Percentiles rank a stretch among this genome's conserved stretches.
Conservation (phyloP, 1,140 invertebrate genomes). For the Pseudobourletiella spinata region DNA sequence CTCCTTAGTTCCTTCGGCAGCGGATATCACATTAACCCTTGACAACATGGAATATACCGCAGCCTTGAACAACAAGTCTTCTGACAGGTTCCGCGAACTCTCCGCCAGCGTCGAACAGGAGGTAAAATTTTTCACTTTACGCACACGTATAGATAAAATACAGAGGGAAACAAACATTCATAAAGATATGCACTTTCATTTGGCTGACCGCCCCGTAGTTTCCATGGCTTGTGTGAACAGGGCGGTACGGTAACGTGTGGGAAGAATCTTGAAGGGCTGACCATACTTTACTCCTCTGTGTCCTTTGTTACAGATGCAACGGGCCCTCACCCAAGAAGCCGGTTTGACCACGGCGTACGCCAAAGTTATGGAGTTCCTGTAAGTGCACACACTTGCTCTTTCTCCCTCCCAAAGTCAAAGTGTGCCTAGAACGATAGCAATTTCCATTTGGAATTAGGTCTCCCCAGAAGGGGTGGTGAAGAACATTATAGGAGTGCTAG, state of each 20-base stretch:
- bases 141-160: background rate
- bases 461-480: too few species aligned
- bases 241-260: too few species aligned
- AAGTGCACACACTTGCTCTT: too few species aligned
- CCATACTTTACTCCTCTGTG: constrained; percentile 34
- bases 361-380: constrained; percentile 24
- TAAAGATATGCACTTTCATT: background rate
- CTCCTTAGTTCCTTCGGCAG: constrained; percentile 55
- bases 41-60: constrained; percentile 54
- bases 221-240: too few species aligned
- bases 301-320: background rate
- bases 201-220: too few species aligned
- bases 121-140: constrained; percentile 39
- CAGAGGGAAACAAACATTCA: background rate
- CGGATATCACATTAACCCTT: constrained; percentile 57
- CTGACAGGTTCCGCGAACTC: constrained; percentile 52
- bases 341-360: constrained; percentile 8
- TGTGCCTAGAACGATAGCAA: too few species aligned
- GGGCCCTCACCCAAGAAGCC: background rate
- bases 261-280: too few species aligned
- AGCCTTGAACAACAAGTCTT: constrained; percentile 50
- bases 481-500: too few species aligned
- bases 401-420: too few species aligned
- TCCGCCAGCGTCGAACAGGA: constrained; percentile 49
- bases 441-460: too few species aligned